Evolutionary conservation across 1,140 invertebrate species (phyloP), one percentile per base, ranked within the genome.

Genomic region (Drosophila santomea): DNA sequence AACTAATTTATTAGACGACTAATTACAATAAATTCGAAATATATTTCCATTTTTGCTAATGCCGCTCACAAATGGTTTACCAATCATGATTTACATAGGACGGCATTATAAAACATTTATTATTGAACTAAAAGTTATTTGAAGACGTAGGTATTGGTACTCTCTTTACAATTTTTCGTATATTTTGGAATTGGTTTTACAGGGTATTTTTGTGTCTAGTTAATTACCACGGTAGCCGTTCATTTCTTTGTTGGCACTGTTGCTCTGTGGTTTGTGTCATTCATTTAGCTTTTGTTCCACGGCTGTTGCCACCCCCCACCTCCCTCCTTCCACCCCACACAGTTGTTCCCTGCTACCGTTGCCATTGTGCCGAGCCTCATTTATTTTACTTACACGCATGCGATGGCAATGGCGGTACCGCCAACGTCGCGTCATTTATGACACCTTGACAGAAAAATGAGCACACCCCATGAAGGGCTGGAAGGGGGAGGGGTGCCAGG

Each of bases 361-460:
- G 64, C 72, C 76, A 79, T 84, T 84, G 72, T 78, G 80, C 84
- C 68, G 84, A 68, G 84, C 68, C 84, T 89, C 84, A 89, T 89
- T 89, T 89, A 89, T 89, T 89, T 89, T 89, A 83, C 84, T 89
- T 89, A 89, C 84, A 83, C 83, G 80, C 84, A 80, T 79, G 83
- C 75, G 64, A 64, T 74, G 60, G 60, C 57, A 35, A 61, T 71
- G 75, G 64, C 64, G 64, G 12, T 59, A 50, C 64, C 78, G 79
- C 64, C 64, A 73, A 73, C 60, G 76, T 63, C 78, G 80, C 83
- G 83, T 86, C 83, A 86, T 88, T 86, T 86, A 86, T 86, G 83
- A 86, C 83, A 86, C 83, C 83, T 88, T 86, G 83, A 83, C 83
- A 83, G 79, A 88, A 83, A 86, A 86, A 86, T 86, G 82, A 88